Conservation (phyloP, 2,888 invertebrate species). For the Heliconius aoede region DNA sequence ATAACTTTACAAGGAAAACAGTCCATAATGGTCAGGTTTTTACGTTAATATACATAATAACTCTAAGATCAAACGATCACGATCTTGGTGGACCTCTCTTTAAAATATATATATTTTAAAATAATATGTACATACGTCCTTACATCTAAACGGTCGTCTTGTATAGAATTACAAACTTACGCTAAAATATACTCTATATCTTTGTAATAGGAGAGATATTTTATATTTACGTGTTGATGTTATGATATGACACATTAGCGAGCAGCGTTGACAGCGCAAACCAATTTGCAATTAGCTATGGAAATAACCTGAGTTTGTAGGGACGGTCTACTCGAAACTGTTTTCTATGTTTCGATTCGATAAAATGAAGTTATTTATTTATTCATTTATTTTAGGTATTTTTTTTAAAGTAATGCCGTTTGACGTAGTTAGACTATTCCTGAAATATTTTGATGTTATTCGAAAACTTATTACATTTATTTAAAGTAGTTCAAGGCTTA, state of each 20-base stretch:
- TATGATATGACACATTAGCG: conserved; percentile 80
- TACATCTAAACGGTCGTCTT: not conserved
- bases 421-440: too few relatives aligned
- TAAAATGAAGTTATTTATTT: not conserved
- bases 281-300: conserved; percentile 82
- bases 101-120: conserved; percentile 32
- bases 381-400: not conserved
- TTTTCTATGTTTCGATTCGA: not conserved
- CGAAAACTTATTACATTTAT: too few relatives aligned
- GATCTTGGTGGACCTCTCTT: conserved; percentile 34
- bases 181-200: not conserved
- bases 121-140: conserved; percentile 22
- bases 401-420: too few relatives aligned
- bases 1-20: conserved; percentile 27
- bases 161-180: not conserved
- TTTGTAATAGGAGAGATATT: conserved; percentile 27
- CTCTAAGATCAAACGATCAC: conserved; percentile 42
- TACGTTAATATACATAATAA: conserved; percentile 43
- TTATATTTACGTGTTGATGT: conserved; percentile 21
- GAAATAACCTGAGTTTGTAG: conserved; percentile 69
- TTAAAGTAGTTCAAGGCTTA: not conserved
- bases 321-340: conserved; percentile 44
- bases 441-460: too few relatives aligned
- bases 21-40: conserved; percentile 45
- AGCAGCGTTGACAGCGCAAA: conserved; percentile 73